Base-by-base conservation (phyloP, 2,113 vertebrate genomes). In the Sinosuthora webbiana region DNA sequence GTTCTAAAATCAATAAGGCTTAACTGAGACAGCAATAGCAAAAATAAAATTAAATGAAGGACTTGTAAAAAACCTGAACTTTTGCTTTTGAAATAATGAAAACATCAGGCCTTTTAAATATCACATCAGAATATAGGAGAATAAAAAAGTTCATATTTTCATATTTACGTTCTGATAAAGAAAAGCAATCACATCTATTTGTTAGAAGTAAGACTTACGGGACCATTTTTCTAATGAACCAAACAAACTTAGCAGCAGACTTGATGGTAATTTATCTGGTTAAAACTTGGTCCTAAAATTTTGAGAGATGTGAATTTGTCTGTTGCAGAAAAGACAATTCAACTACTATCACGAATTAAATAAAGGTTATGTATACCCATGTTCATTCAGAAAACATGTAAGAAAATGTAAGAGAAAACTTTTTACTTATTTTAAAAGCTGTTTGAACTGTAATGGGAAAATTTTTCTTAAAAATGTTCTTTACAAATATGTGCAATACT, bases 11-110 rank as follows among this genome's bases (percentile, higher is more conserved):
- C 76, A 88, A 56, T 74, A 31, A 59, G 39, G 19, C 67, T 91
- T 33, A 92, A 67, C 52, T 50, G 78, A 93, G 28, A 90, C 79
- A 95, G 88, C 93, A 96, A 95, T 91, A 96, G 86, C 37, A 96
- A 93, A 93, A 89, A 83, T 18, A 21, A 83, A 84, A 87, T 45
- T 37, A 16, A 19, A 44, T 13, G 53, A 55, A 70, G 5, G 13
- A 35, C 24, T 31, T 33, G 20, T 27, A 41, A 81, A 69, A 44
- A 55, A 44, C 2, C 7, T 2, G 9, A 31, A 33, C 19, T 63
- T 91, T 41, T 73, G 19, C 37, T 87, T 77, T 77, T 77, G 30
- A 83, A 85, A 55, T 53, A 79, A 65, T 73, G 7, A 47, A 76
- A 70, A 62, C 28, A 73, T 30, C 70, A 90, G 35, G 42, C 65